Conservation (phyloP, 2,888 invertebrate species). For the Lasioglossum pauxillum region DNA sequence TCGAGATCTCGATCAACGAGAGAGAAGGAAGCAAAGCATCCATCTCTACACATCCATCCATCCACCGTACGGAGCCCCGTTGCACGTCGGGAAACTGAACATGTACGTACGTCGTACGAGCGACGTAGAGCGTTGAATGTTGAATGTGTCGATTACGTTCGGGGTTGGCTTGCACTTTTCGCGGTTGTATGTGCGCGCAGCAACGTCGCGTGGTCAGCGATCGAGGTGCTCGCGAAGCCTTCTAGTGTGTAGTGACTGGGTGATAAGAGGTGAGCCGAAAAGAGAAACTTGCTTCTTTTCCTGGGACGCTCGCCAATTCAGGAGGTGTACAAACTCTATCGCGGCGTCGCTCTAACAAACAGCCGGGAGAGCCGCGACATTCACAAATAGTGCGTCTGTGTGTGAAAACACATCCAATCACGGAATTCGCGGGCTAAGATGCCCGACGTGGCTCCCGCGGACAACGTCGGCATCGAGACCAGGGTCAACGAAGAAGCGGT, state of each 20-base stretch:
- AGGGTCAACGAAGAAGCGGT: conserved; percentile 56
- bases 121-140: conserved; percentile 75
- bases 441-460: conserved; percentile 69
- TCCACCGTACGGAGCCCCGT: conserved; percentile 77
- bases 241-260: conserved; percentile 57
- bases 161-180: conserved; percentile 60
- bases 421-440: conserved; percentile 71
- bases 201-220: conserved; percentile 62
- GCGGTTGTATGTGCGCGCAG: conserved; percentile 65
- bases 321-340: conserved; percentile 47
- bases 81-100: conserved; percentile 81
- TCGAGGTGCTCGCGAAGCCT: conserved; percentile 50
- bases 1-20: conserved; percentile 70
- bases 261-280: conserved; percentile 63
- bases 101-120: conserved; percentile 80
- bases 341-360: conserved; percentile 59
- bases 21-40: conserved; percentile 76
- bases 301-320: conserved; percentile 79
- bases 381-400: conserved; percentile 23
- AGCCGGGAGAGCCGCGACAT: conserved; percentile 42
- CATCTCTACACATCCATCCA: conserved; percentile 70
- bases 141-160: conserved; percentile 70
- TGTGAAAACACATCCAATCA: conserved; percentile 48
- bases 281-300: conserved; percentile 61
- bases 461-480: conserved; percentile 66